Evolutionary conservation across 2,797 vertebrate genomes (phyloP).

Genomic region (Coracias cyanogaster): DNA sequence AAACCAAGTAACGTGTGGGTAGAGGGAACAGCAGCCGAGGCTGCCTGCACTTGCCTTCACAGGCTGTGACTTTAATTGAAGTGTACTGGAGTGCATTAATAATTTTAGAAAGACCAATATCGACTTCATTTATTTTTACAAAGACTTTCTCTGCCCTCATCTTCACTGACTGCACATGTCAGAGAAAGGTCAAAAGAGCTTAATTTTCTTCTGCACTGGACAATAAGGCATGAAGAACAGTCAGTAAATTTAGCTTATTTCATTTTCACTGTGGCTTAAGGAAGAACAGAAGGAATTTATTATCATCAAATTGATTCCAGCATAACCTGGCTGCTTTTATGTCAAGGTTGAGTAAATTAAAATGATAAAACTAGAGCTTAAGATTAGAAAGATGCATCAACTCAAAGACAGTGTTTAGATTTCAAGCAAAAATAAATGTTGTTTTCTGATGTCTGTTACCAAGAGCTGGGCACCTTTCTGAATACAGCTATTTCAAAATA

Average conservation of each 20-base stretch:
- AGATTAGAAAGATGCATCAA: neutral
- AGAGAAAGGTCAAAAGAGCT: conserved; percentile 52
- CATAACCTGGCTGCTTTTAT: neutral
- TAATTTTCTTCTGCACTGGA: neutral
- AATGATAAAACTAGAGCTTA: neutral
- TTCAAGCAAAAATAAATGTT: neutral
- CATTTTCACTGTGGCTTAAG: neutral
- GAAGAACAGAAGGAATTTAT: neutral
- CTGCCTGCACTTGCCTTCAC: neutral
- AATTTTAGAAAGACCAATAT: neutral
- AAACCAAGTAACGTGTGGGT: neutral
- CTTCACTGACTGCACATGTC: neutral
- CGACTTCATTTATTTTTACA: neutral
- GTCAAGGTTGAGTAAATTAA: neutral
- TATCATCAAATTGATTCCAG: neutral
- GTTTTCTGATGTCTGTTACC: too few relatives aligned
- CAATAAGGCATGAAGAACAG: conserved; percentile 8
- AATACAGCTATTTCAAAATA: neutral
- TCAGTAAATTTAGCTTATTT: neutral
- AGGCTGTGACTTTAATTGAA: neutral
- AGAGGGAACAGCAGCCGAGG: neutral
- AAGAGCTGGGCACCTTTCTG: neutral
- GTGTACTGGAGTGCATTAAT: neutral
- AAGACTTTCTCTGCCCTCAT: conserved; percentile 32
- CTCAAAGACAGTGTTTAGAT: neutral